Evolutionary conservation across 2,113 vertebrate species (phyloP).

Genomic region (Crypturellus undulatus): DNA sequence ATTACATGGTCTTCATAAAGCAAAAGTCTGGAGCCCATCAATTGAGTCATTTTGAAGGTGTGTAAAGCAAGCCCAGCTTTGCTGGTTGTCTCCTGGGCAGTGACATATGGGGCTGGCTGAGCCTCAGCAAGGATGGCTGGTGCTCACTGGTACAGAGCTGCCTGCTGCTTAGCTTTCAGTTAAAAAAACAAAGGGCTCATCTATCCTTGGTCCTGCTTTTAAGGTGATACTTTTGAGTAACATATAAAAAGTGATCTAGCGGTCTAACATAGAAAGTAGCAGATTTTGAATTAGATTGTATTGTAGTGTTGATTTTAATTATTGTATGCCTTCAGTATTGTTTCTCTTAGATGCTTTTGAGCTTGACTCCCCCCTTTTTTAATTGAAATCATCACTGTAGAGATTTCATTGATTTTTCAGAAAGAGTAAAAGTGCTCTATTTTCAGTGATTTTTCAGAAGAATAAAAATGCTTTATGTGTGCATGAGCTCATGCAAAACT

Average conservation of each 20-base stretch:
- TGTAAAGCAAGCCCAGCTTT: neutral
- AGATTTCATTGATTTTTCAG: neutral
- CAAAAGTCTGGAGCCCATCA: neutral
- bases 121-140: neutral
- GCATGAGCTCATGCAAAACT: neutral
- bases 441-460: too few relatives aligned
- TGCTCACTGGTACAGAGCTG: neutral
- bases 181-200: neutral
- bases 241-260: neutral
- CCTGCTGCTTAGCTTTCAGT: neutral
- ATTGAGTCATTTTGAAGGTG: neutral
- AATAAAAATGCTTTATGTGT: too few relatives aligned
- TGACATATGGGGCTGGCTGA: neutral
- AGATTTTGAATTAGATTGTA: neutral
- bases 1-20: accelerated
- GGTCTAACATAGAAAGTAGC: neutral
- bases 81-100: neutral
- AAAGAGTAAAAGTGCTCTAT: neutral
- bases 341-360: neutral
- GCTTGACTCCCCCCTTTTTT: neutral
- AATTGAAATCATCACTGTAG: neutral
- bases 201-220: neutral
- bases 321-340: neutral
- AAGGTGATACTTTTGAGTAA: neutral
- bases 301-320: neutral